Evolutionary conservation across 1,140 invertebrate species (phyloP).

Genomic region (Scaptomyza hsui): DNA sequence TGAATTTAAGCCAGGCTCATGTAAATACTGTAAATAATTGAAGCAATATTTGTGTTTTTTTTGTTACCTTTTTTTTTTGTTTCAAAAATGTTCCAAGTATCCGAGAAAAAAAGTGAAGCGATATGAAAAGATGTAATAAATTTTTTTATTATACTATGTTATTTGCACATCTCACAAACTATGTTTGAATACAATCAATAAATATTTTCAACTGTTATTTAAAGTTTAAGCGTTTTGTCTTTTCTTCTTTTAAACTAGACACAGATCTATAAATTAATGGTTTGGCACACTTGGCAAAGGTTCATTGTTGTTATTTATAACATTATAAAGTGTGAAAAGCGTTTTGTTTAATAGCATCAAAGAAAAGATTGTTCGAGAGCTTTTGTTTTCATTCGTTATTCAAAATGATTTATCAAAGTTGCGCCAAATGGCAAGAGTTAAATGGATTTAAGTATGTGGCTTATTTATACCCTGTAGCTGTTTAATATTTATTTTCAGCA

Average conservation of each 20-base stretch:
- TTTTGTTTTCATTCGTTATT: background rate
- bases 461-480: background rate
- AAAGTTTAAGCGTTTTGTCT: background rate
- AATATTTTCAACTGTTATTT: constrained; percentile 29
- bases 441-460: too few species aligned
- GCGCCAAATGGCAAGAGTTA: background rate
- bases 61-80: constrained; percentile 34
- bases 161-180: background rate
- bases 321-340: background rate
- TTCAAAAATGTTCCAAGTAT: constrained; percentile 10
- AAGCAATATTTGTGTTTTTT: constrained; percentile 13
- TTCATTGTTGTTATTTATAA: background rate
- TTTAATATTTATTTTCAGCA: too few species aligned
- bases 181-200: constrained; percentile 23
- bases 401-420: background rate
- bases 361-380: background rate
- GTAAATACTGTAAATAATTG: constrained; percentile 74
- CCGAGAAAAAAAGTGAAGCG: background rate
- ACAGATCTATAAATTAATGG: background rate
- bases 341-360: background rate
- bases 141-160: constrained; percentile 20
- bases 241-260: background rate
- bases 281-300: constrained; percentile 1
- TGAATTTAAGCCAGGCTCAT: constrained; percentile 7
- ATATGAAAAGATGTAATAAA: constrained; percentile 26